A percentile compares a stretch with the other conserved stretches of the same genome.
Conservation (phyloP, 2,113 vertebrate species). For the Eptesicus fuscus region DNA sequence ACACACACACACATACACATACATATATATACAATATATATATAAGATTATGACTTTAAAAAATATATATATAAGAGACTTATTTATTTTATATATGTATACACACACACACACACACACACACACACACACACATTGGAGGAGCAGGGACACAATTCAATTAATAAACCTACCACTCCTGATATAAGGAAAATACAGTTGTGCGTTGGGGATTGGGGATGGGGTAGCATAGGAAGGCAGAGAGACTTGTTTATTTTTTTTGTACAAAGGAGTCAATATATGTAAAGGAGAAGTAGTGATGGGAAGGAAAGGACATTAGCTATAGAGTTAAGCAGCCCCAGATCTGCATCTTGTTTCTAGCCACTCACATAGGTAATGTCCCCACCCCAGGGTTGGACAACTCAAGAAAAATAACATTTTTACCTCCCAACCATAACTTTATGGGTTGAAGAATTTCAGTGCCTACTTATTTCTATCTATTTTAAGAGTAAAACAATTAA, state of each 20-base stretch:
- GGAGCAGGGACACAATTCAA: background rate
- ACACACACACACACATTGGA: background rate
- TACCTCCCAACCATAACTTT: background rate
- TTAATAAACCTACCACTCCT: background rate
- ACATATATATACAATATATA: too few species aligned
- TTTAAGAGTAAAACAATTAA: background rate
- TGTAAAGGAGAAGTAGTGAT: background rate
- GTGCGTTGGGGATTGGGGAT: background rate
- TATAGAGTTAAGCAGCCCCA: background rate
- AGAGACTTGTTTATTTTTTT: background rate
- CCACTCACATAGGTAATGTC: background rate
- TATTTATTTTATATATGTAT: too few species aligned
- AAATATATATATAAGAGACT: too few species aligned
- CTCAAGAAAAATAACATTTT: slow-evolving; percentile 25
- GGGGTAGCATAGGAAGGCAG: background rate
- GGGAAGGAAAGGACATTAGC: background rate
- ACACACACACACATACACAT: too few species aligned
- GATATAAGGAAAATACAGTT: background rate
- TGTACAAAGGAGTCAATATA: background rate
- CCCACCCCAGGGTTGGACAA: background rate
- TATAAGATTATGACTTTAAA: background rate
- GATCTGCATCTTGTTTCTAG: background rate
- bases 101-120: background rate
- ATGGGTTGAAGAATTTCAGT: background rate
- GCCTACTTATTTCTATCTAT: background rate